phyloP scores from a whole-genome alignment of 2,113 vertebrate genomes.

The Oncorhynchus keta region DNA sequence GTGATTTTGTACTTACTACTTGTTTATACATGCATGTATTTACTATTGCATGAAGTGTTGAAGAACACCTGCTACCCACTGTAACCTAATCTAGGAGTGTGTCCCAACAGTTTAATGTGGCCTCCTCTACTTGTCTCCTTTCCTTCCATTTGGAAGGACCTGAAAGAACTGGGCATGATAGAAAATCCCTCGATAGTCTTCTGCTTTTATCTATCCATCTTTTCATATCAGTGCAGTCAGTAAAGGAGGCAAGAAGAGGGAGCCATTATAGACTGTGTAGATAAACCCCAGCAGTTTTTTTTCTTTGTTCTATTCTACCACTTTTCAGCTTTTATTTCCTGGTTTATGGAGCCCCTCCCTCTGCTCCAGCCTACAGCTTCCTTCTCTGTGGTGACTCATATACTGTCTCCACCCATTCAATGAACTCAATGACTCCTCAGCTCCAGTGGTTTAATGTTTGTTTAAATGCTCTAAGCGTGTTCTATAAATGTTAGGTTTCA shows the following conservation, averaged over 20 bases:
- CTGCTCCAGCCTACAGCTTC: background rate
- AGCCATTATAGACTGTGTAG: background rate
- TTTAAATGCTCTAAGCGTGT: conserved; percentile 25
- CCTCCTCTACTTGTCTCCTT: background rate
- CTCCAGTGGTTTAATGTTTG: conserved; percentile 12
- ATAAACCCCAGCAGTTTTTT: background rate
- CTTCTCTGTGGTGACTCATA: conserved; percentile 19
- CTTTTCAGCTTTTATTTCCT: conserved; percentile 6
- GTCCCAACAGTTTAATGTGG: background rate
- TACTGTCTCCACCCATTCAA: conserved; percentile 24
- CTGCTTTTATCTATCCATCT: background rate
- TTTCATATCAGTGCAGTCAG: too few species aligned
- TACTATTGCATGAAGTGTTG: conserved; percentile 7
- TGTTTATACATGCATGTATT: background rate
- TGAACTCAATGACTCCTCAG: conserved; percentile 12
- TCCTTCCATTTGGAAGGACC: background rate
- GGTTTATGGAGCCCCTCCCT: conserved; percentile 5
- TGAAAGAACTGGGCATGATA: background rate
- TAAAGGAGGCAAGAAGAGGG: too few species aligned
- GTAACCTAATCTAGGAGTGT: background rate
- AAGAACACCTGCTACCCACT: background rate
- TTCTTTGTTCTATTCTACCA: background rate
- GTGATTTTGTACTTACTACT: background rate
- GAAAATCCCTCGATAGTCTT: background rate
- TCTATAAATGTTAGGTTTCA: background rate